phyloP scores from a whole-genome alignment of 2,797 vertebrate genomes.

The Dromococcyx pavoninus region DNA sequence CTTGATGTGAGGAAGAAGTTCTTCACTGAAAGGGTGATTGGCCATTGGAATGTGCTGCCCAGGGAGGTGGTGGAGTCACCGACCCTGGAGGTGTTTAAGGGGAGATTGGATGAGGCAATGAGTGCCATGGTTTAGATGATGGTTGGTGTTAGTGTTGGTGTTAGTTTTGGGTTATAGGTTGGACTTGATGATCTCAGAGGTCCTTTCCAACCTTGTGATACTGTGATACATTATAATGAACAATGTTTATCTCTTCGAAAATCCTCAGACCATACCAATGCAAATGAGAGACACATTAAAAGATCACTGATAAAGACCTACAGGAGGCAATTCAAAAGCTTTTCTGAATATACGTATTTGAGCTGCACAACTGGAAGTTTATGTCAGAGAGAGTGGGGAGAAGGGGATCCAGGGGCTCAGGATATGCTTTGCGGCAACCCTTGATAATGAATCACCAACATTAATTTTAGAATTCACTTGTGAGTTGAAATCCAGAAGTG shows the following conservation, averaged over 20 bases:
- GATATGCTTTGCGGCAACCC: neutral
- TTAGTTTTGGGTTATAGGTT: too few species aligned
- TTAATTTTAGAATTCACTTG: neutral
- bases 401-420: neutral
- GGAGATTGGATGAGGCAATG: too few species aligned
- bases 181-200: too few species aligned
- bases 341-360: neutral
- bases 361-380: neutral
- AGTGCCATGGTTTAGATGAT: too few species aligned
- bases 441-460: neutral
- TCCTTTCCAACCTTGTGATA: too few species aligned
- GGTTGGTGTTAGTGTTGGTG: too few species aligned
- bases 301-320: neutral
- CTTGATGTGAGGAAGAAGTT: too few species aligned
- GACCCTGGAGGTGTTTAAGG: too few species aligned
- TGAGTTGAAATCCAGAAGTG: constrained; percentile 2
- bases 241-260: constrained; percentile 22
- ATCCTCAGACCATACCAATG: neutral
- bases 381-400: neutral
- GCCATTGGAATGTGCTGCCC: too few species aligned
- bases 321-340: neutral
- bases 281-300: constrained; percentile 3
- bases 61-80: too few species aligned
- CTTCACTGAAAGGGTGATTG: too few species aligned
- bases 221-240: neutral